These are phyloP conservation scores for Syritta pipiens DNA, from an alignment of 2,888 invertebrate species.

Conservation along the genomic window DNA sequence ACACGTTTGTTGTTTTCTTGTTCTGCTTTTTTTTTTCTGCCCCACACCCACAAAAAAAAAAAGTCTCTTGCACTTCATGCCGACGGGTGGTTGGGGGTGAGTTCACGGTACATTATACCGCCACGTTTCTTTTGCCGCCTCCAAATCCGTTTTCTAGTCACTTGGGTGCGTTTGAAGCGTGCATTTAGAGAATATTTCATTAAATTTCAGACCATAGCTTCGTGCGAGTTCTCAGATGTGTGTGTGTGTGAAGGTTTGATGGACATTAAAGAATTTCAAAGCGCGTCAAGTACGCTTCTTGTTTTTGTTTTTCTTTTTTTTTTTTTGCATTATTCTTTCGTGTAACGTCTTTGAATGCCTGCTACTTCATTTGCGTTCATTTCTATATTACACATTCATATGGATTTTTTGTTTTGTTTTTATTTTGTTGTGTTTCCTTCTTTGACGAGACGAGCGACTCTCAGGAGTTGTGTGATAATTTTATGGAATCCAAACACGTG, in stretches of 20 bases:
- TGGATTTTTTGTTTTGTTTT: too few species aligned
- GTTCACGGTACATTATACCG: constrained; percentile 1
- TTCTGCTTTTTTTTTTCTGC: not conserved
- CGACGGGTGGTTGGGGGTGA: too few species aligned
- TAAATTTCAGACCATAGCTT: not conserved
- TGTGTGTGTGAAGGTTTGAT: too few species aligned
- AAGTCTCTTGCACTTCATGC: constrained; percentile 41
- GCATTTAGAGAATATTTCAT: constrained; percentile 23
- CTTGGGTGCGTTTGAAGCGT: constrained; percentile 15
- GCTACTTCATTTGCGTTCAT: not conserved
- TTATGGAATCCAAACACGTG: constrained; percentile 47
- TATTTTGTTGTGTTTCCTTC: too few species aligned
- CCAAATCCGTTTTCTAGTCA: constrained; percentile 10
- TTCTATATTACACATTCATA: constrained; percentile 14
- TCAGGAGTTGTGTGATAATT: not conserved
- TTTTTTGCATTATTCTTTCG: constrained; percentile 45
- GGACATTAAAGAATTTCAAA: constrained; percentile 34
- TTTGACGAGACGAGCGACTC: too few species aligned
- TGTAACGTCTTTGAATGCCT: constrained; percentile 21
- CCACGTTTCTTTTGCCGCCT: not conserved
- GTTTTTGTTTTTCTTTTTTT: too few species aligned
- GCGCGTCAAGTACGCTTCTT: too few species aligned
- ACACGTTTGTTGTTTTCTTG: not conserved
- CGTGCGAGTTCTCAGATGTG: too few species aligned
- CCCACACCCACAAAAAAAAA: constrained; percentile 2